These are phyloP conservation scores for Pyrocoelia pectoralis DNA, from an alignment of 2,888 invertebrate genomes.

Conservation along the genomic window DNA sequence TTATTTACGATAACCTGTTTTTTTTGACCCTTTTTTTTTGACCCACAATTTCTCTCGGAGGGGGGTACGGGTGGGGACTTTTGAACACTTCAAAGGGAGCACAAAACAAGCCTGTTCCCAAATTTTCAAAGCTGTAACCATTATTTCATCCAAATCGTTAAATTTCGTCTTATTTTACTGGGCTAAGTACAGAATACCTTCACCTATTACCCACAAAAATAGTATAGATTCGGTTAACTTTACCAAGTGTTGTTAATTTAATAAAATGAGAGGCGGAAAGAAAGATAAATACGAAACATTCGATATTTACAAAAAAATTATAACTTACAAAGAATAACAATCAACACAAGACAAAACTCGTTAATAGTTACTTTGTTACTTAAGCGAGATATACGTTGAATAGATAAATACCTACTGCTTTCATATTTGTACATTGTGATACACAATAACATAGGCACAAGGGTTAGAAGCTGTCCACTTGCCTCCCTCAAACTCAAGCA, in stretches of 20 bases:
- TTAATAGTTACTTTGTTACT: conserved; percentile 23
- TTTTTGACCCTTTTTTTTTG: too few species aligned
- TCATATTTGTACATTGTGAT: neutral
- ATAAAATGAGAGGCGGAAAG: neutral
- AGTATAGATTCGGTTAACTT: neutral
- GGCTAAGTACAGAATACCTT: conserved; percentile 29
- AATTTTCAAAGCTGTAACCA: too few species aligned
- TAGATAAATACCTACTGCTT: neutral
- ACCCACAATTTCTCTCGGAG: too few species aligned
- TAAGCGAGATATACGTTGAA: neutral
- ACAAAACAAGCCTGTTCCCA: too few species aligned
- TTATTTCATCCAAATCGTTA: too few species aligned
- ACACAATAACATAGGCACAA: too few species aligned
- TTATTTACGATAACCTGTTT: too few species aligned
- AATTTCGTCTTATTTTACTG: too few species aligned
- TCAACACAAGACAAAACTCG: conserved; percentile 16
- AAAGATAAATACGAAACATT: conserved; percentile 13
- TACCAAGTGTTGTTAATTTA: neutral
- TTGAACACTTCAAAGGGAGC: too few species aligned
- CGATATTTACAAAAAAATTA: conserved; percentile 15
- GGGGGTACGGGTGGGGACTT: too few species aligned
- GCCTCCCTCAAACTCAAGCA: too few species aligned
- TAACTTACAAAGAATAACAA: conserved; percentile 11
- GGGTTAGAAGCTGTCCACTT: too few species aligned
- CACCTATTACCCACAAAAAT: conserved; percentile 20